Conservation (phyloP, 2,888 invertebrate genomes). For the Nipponacmea schrenckii region DNA sequence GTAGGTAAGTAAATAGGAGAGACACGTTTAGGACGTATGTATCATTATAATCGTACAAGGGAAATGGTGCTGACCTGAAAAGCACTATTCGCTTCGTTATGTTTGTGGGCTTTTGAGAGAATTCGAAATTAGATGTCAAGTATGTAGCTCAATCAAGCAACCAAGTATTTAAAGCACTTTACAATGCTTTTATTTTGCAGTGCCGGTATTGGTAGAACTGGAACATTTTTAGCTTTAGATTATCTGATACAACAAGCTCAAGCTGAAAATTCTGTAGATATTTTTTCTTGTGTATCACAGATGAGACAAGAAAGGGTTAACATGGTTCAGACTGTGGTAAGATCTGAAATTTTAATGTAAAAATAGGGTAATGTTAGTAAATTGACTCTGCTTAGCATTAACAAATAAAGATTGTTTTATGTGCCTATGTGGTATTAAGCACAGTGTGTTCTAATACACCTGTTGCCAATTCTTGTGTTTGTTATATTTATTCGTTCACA, state of each 20-base stretch:
- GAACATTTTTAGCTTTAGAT: constrained; percentile 52
- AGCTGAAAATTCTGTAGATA: constrained; percentile 41
- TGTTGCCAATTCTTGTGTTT: not conserved
- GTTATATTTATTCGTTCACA: not conserved
- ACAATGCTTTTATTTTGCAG: constrained; percentile 26
- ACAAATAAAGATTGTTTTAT: no score
- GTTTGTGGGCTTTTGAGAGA: not conserved
- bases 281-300: constrained; percentile 36
- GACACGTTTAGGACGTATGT: not conserved
- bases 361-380: no score
- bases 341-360: no score
- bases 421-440: no score
- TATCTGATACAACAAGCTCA: constrained; percentile 45
- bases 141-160: not conserved
- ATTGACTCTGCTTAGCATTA: no score
- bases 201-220: constrained; percentile 55
- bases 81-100: no score
- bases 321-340: constrained; percentile 49
- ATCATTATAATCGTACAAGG: no score
- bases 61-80: no score
- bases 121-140: not conserved
- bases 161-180: not conserved
- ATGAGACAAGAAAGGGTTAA: constrained; percentile 48
- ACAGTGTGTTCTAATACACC: not conserved
- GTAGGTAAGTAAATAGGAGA: constrained; percentile 37